These are phyloP conservation scores for Gisinianus flammeolus DNA, from an alignment of 2,888 invertebrate genomes.

Conservation along the genomic window DNA sequence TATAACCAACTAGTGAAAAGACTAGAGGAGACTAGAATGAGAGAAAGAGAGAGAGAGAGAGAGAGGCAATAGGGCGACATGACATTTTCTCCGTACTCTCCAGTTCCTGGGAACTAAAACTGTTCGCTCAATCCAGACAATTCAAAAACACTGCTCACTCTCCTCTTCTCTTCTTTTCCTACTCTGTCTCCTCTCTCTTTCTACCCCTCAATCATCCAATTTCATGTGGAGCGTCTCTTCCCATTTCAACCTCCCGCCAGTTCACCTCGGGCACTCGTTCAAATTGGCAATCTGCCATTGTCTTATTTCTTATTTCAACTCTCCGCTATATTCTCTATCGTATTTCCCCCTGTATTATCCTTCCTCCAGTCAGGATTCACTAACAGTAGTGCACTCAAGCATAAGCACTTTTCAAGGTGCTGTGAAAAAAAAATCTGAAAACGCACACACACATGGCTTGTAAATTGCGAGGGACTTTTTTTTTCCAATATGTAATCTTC, in stretches of 20 bases:
- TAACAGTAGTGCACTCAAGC: not conserved
- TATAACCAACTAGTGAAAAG: too few relatives aligned
- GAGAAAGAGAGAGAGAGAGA: not conserved
- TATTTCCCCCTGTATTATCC: constrained; percentile 47
- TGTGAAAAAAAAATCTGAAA: too few relatives aligned
- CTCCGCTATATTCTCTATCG: constrained; percentile 36
- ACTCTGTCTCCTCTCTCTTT: not conserved
- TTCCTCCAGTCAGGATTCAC: constrained; percentile 1
- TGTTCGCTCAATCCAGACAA: not conserved
- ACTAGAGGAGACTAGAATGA: too few relatives aligned
- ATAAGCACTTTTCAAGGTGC: too few relatives aligned
- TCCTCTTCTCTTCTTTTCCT: too few relatives aligned
- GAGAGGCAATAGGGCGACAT: too few relatives aligned
- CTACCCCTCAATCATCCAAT: constrained; percentile 26
- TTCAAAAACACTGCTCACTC: not conserved
- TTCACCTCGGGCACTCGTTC: constrained; percentile 29
- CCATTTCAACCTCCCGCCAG: constrained; percentile 21
- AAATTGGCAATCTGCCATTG: constrained; percentile 40
- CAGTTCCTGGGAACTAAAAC: too few relatives aligned
- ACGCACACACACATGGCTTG: too few relatives aligned
- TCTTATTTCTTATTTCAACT: constrained; percentile 23
- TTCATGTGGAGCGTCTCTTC: constrained; percentile 20
- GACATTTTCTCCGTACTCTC: too few relatives aligned
- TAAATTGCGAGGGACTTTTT: too few relatives aligned
- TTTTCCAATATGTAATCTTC: too few relatives aligned